Base-by-base conservation (phyloP, 2,797 vertebrate species). In the Crocidura indochinensis region DNA sequence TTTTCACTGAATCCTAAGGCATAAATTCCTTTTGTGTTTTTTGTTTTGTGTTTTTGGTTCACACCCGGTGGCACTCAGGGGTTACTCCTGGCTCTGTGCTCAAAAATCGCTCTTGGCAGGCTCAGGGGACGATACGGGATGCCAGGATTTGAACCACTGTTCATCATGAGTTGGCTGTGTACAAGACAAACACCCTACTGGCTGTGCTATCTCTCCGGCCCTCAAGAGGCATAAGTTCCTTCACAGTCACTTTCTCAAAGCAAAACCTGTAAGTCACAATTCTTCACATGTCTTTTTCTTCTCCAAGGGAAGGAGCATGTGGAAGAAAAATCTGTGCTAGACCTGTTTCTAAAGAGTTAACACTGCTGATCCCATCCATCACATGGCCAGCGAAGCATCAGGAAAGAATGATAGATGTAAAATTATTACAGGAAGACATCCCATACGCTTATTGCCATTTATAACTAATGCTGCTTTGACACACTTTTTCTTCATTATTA, bases 391-490 rank as follows among this genome's bases (percentile, higher is more conserved):
- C 0, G 81, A 97, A 95, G 96, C 97, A 95, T 97, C 96, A 72
- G 93, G 93, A 91, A 95, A 92, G 96, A 94, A 97, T 98, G 98
- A 98, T 96, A 97, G 97, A 98, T 98, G 96, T 96, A 97, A 98
- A 98, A 98, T 98, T 98, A 98, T 98, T 97, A 97, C 97, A 97
- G 97, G 95, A 96, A 97, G 97, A 97, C 98, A 98, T 94, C 93
- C 0, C 65, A 97, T 96, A 97, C 84, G 97, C 97, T 97, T 94
- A 97, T 95, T 97, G 97, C 97, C 98, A 98, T 98, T 98, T 98
- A 97, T 98, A 97, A 98, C 97, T 95, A 97, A 96, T 29, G 68
- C 95, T 97, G 95, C 94, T 97, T 95, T 97, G 97, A 98, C 97
- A 98, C 91, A 95, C 96, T 98, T 95, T 97, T 68, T 96, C 97